Base-by-base conservation (phyloP, 2,888 invertebrate genomes). In the Sipha maydis region DNA sequence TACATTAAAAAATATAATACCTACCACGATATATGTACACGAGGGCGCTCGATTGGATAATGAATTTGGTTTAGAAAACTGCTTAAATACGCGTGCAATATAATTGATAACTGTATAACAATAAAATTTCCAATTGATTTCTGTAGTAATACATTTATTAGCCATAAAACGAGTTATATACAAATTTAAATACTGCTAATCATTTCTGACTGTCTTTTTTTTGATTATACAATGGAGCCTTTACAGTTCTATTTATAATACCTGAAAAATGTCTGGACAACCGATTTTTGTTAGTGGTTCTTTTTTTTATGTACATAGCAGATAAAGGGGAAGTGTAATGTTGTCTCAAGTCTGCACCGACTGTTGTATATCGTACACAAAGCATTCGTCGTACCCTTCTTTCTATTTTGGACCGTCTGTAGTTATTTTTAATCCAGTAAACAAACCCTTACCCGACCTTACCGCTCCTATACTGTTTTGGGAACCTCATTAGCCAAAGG, bases 401-500 rank as follows among this genome's bases (percentile, higher is more conserved):
- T 54, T 56, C 54, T 54, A 41, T 56, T 84, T 76, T 34, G 28
- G 67, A 85, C 77, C 17, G 61, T 69, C 28, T 54, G 71, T 34
- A 69, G 71, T 34, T 38, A 71, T 86, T 86, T 86, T 86, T 86
- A 86, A 86, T 86, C 85, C 79, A 28, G 71, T 75, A 85, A 79
- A 78, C 69, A 85, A 69, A 28, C 61, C n/a, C 61, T 67, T 28
- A n/a, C 85, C 69, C 85, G 19, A n/a, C 76, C 84, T 28, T 67
- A 28, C 78, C 69, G 19, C 21, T n/a, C 41, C n/a, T 54, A 4
- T 34, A 28, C 38, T 21, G 67, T 86, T 86, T 86, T 25, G 71
- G 78, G 79, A 79, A 79, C 79, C 85, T 86, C 79, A 79, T 86
- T 86, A 86, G 85, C 79, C 54, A 71, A 86, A 86, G 85, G 85